phyloP scores from a whole-genome alignment of 2,888 invertebrate species.

The Zelleria hepariella region DNA sequence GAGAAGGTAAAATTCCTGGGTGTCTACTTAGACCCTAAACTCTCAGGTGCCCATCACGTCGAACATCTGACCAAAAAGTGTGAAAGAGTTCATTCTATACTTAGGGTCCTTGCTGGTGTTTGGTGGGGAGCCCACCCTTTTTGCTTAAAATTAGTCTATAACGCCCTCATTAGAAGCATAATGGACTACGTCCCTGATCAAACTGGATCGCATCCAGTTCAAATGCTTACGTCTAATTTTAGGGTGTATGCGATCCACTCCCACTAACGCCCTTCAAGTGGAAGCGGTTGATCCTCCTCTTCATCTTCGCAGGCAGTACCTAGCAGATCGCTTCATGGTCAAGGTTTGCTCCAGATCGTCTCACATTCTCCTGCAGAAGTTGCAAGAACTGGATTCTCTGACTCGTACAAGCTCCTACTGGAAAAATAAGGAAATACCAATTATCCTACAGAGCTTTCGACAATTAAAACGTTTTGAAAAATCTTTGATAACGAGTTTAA shows the following conservation, averaged over 20 bases:
- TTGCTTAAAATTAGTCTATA: conserved; percentile 2
- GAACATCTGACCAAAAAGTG: conserved; percentile 12
- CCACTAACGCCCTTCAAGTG: conserved; percentile 3
- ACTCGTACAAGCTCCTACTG: no score
- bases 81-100: conserved; percentile 14
- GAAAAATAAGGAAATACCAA: no score
- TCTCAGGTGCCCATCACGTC: conserved; percentile 10
- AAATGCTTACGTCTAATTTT: conserved; percentile 3
- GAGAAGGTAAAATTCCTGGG: conserved; percentile 15
- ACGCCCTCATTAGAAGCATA: conserved; percentile 1
- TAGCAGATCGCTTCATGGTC: not conserved
- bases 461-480: not conserved
- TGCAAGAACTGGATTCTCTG: no score
- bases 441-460: no score
- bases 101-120: conserved; percentile 11
- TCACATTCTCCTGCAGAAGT: not conserved
- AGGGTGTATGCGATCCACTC: conserved; percentile 4
- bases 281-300: conserved; percentile 5
- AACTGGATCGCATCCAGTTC: not conserved
- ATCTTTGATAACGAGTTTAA: not conserved
- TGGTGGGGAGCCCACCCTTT: conserved; percentile 3
- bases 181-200: not conserved
- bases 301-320: not conserved
- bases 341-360: not conserved
- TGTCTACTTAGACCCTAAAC: conserved; percentile 12